Percentiles rank a stretch among this genome's conserved stretches.
phyloP scores from a whole-genome alignment of 2,113 vertebrate species.

The Tupaia chinensis region DNA sequence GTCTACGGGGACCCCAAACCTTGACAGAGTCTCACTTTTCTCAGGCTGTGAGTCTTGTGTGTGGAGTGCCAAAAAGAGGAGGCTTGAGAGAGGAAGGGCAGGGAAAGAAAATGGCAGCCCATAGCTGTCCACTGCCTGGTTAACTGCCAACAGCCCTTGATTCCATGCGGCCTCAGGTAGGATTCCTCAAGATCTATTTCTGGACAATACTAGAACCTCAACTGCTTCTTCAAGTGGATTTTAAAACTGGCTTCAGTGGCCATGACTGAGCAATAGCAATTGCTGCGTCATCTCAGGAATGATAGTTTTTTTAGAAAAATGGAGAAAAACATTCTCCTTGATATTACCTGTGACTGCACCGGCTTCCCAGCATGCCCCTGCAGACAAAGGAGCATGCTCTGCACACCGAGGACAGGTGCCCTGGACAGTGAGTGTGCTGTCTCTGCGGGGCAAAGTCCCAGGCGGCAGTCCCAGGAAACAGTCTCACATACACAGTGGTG shows the following conservation, averaged over 20 bases:
- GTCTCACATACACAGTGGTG: accelerated
- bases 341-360: neutral
- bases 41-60: neutral
- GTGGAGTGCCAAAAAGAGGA: neutral
- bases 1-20: neutral
- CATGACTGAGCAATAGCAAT: neutral
- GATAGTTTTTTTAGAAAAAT: neutral
- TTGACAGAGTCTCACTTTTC: neutral
- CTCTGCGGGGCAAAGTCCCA: neutral
- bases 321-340: neutral
- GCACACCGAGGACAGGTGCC: neutral
- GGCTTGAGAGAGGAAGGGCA: neutral
- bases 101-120: neutral
- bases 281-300: neutral
- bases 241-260: neutral
- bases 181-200: neutral
- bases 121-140: neutral
- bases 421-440: neutral
- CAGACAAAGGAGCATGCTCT: accelerated
- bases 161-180: neutral
- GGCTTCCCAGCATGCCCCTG: neutral
- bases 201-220: neutral
- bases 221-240: neutral
- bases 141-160: neutral
- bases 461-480: no score